phyloP scores from a whole-genome alignment of 2,888 invertebrate species.

The Deladenus siricidicola region DNA sequence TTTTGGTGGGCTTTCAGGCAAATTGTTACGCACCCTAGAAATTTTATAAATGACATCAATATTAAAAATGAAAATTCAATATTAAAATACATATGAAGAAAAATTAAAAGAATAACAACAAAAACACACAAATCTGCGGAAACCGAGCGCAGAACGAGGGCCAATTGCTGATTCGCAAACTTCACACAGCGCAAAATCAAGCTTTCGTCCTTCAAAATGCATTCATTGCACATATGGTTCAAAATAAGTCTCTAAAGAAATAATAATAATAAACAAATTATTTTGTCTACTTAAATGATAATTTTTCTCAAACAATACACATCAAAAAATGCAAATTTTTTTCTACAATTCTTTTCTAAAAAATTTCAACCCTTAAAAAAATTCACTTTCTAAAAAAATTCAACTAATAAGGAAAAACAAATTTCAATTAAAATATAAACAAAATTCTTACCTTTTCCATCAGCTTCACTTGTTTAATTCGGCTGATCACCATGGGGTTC shows the following conservation, averaged over 20 bases:
- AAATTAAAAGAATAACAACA: neutral
- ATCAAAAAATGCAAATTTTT: no score
- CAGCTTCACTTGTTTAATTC: slow-evolving; percentile 9
- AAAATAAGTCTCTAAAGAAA: neutral
- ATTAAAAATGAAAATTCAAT: no score
- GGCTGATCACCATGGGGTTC: neutral
- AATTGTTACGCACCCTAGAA: slow-evolving; percentile 19
- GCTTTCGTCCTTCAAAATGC: slow-evolving; percentile 72
- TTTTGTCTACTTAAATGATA: no score
- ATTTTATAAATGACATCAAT: no score
- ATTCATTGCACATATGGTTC: slow-evolving; percentile 4
- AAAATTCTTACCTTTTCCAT: slow-evolving; percentile 15
- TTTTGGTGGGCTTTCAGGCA: slow-evolving; percentile 62
- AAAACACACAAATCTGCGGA: slow-evolving; percentile 53
- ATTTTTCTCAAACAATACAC: no score
- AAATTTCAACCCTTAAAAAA: no score
- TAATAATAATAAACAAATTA: neutral
- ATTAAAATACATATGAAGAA: neutral
- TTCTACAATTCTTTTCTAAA: no score
- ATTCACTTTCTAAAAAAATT: neutral
- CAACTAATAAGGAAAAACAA: no score
- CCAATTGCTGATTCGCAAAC: slow-evolving; percentile 79
- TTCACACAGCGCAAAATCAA: slow-evolving; percentile 60
- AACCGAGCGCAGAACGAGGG: slow-evolving; percentile 62
- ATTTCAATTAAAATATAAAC: no score